A percentile compares a stretch with the other conserved stretches of the same genome.
These are phyloP conservation scores for Oreochromis mossambicus DNA, from an alignment of 2,797 vertebrate species.

Conservation along the genomic window DNA sequence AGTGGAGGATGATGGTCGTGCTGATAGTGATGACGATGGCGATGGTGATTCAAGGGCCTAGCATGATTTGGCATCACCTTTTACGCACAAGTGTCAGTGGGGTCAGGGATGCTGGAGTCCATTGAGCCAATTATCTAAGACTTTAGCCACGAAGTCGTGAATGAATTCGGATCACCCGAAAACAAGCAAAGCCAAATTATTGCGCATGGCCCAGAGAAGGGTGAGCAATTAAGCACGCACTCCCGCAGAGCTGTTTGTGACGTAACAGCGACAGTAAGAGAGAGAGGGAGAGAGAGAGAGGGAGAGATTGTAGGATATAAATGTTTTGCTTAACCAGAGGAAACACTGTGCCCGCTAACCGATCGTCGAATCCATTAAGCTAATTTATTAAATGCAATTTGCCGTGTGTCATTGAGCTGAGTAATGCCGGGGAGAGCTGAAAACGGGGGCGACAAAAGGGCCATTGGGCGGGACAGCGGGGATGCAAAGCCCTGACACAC, in stretches of 20 bases:
- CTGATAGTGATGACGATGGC: background rate
- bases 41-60: background rate
- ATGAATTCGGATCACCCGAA: background rate
- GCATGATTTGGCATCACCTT: constrained; percentile 1
- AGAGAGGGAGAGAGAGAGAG: background rate
- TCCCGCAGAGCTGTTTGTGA: background rate
- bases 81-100: background rate
- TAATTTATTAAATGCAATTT: constrained; percentile 97
- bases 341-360: constrained; percentile 87
- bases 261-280: background rate
- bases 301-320: constrained; percentile 79
- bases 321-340: constrained; percentile 91
- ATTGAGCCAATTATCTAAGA: background rate
- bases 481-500: constrained; percentile 62
- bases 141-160: background rate
- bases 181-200: background rate
- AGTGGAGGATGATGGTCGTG: constrained; percentile 1
- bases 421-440: constrained; percentile 81
- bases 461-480: constrained; percentile 65
- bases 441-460: constrained; percentile 69
- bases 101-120: background rate
- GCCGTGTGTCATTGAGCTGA: constrained; percentile 88
- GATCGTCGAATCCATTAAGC: constrained; percentile 92
- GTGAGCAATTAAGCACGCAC: background rate
- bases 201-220: background rate